Base-by-base conservation (phyloP, 2,888 invertebrate species). In the Monochamus alternatus region DNA sequence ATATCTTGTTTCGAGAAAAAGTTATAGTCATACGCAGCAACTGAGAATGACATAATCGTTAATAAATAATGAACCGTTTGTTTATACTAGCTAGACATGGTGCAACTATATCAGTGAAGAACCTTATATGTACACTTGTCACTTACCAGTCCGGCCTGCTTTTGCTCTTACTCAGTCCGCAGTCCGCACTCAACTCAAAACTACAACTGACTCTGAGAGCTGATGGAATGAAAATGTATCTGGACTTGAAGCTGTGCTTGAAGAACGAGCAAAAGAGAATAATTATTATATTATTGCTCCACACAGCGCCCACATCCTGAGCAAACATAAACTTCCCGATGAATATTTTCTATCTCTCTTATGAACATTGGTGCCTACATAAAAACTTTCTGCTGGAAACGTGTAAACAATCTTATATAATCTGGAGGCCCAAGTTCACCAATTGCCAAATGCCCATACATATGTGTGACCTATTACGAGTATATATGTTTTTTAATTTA, bases 381-480 rank as follows among this genome's bases (percentile, higher is more conserved):
- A 73, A 22, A 22, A 77, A 62, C 38, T 51, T 47, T 51, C 14
- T 30, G 38, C 30, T 71, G 63, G 12, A 74, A 79, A 75, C 77
- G 74, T 74, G 69, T 65, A 32, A 63, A 71, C 52, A 38, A 52
- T 71, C 32, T 52, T 71, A 63, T 71, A 47, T 38, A 71, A 58
- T 58, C 60, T 69, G 51, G 47, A 62, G 32, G 71, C 71, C 32
- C 71, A 63, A 71, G 52, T 63, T 63, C 52, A 69, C 59, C 79
- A 78, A 80, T 75, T 80, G 75, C 59, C 79, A 78, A 80, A 77
- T 80, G 75, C 76, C 75, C 74, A 77, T 77, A 78, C 79, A 81
- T 77, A 77, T 81, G 82, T 68, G 78, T 79, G 81, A 78, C 82
- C 81, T 78, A 79, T 77, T 76, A 81, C 77, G 64, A 55, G 38